These are phyloP conservation scores for Fulica atra DNA, from an alignment of 2,113 vertebrate genomes.

Conservation along the genomic window DNA sequence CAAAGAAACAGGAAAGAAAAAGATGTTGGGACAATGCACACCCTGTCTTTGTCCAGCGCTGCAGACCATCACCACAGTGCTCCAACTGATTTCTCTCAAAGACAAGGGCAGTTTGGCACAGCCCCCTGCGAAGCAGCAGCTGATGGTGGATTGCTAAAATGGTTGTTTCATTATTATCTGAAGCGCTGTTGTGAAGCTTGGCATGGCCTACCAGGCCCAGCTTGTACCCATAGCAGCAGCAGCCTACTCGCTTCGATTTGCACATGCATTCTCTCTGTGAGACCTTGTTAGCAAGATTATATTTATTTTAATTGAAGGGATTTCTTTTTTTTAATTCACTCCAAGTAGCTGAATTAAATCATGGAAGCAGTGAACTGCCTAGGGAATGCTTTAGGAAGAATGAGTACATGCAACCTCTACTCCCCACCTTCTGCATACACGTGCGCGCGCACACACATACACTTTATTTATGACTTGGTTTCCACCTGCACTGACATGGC, in stretches of 20 bases:
- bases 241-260: neutral
- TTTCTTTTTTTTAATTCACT: neutral
- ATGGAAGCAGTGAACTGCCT: slow-evolving; percentile 4
- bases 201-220: neutral
- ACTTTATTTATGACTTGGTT: slow-evolving; percentile 73
- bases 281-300: neutral
- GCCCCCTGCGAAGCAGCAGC: neutral
- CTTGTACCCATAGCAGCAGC: neutral
- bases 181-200: neutral
- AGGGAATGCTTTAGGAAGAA: slow-evolving; percentile 15
- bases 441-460: rapidly evolving
- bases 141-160: neutral
- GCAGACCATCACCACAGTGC: rapidly evolving
- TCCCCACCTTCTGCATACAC: neutral
- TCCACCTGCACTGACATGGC: slow-evolving; percentile 84
- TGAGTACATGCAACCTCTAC: neutral
- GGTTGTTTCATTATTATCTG: neutral
- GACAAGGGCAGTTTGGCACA: neutral
- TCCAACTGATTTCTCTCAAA: neutral
- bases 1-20: neutral
- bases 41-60: rapidly evolving
- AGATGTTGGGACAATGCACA: rapidly evolving
- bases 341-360: slow-evolving; percentile 60
- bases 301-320: neutral
- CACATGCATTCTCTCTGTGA: neutral